A percentile compares a stretch with the other conserved stretches of the same genome.
These are phyloP conservation scores for Oxyura jamaicensis DNA, from an alignment of 2,113 vertebrate species.

Conservation along the genomic window DNA sequence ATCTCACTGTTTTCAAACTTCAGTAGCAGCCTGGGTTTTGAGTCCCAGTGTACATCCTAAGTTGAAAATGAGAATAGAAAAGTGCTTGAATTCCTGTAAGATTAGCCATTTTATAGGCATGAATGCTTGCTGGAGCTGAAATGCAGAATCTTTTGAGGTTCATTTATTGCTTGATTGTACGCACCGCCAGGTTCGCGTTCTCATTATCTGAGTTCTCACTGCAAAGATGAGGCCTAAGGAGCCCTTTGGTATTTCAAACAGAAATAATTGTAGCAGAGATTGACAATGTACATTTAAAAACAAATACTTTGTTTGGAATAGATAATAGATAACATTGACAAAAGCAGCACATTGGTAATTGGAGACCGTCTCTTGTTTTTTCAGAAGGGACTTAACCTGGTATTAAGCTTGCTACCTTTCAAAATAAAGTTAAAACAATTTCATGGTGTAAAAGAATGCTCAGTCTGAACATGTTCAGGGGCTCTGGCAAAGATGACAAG, in stretches of 20 bases:
- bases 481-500: neutral
- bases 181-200: neutral
- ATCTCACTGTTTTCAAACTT: neutral
- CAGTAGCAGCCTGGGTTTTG: neutral
- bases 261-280: conserved; percentile 47
- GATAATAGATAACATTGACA: conserved; percentile 1
- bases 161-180: conserved; percentile 57
- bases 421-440: conserved; percentile 2
- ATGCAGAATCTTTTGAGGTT: conserved; percentile 56
- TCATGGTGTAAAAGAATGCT: neutral
- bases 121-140: conserved; percentile 38
- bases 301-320: conserved; percentile 30
- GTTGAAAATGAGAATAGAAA: conserved; percentile 1
- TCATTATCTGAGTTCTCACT: conserved; percentile 53
- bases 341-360: neutral
- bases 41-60: neutral
- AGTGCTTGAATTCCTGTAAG: conserved; percentile 20
- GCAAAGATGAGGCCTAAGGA: conserved; percentile 46
- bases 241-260: conserved; percentile 56
- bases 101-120: conserved; percentile 39
- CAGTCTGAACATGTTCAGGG: neutral
- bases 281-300: conserved; percentile 16
- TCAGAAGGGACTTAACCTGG: neutral
- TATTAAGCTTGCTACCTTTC: conserved; percentile 12
- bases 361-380: neutral